Evolutionary conservation across 2,113 vertebrate genomes (phyloP).

Genomic region (Cryptomyrus ogoouensis): DNA sequence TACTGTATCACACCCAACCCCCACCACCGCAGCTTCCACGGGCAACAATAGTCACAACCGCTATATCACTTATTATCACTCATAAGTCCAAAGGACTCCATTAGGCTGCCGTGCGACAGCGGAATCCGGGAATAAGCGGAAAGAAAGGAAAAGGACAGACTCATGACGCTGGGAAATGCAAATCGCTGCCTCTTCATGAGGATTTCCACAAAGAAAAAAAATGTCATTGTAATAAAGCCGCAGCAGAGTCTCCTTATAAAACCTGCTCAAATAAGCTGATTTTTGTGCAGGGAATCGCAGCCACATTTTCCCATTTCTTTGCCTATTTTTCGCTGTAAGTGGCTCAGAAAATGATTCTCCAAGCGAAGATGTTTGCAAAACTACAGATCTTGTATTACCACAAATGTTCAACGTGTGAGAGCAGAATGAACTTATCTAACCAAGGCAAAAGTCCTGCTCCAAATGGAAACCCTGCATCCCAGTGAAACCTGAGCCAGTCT

Average conservation of each 20-base stretch:
- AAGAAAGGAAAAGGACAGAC: neutral
- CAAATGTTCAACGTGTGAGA: neutral
- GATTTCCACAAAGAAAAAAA: neutral
- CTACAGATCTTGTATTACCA: neutral
- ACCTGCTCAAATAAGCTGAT: neutral
- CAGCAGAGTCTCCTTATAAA: neutral
- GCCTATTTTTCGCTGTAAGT: neutral
- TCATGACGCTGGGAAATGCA: neutral
- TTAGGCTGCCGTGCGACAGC: neutral
- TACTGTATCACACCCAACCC: neutral
- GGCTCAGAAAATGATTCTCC: neutral
- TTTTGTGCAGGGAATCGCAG: neutral
- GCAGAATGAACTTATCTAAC: neutral
- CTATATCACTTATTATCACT: slow-evolving; percentile 3
- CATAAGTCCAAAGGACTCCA: neutral
- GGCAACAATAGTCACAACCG: neutral
- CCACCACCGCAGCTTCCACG: neutral
- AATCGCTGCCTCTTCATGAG: neutral
- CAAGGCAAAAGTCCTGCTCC: neutral
- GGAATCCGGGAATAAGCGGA: neutral
- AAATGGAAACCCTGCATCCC: neutral
- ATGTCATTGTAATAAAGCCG: neutral
- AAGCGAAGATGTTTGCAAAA: neutral
- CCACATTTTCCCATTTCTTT: neutral
- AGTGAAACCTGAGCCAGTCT: neutral